These are phyloP conservation scores for Hemicentrotus pulcherrimus DNA, from an alignment of 35 echinoderm and acorn worm genomes.

Conservation along the genomic window DNA sequence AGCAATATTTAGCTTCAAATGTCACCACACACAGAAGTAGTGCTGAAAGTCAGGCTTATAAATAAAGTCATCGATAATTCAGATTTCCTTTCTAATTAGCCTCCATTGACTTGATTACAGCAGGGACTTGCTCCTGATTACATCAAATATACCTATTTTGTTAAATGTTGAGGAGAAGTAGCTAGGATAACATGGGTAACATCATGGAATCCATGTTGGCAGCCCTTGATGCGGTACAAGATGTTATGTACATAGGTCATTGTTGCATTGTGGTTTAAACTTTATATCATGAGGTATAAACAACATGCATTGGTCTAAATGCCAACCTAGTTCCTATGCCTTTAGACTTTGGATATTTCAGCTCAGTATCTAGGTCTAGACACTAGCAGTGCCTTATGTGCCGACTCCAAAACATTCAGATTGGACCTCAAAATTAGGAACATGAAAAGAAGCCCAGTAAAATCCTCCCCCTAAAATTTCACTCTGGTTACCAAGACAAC, in stretches of 20 bases:
- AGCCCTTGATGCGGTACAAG: not conserved
- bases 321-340: too few species aligned
- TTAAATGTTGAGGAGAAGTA: not conserved
- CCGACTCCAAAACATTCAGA: too few species aligned
- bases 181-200: not conserved
- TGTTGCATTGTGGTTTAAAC: not conserved
- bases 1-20: conserved; percentile 19
- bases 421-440: too few species aligned
- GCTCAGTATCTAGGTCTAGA: too few species aligned
- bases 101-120: not conserved
- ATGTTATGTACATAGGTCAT: not conserved
- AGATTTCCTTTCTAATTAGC: not conserved
- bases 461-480: too few species aligned
- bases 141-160: not conserved
- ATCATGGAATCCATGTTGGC: not conserved
- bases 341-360: too few species aligned
- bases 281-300: too few species aligned
- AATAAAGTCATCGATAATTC: not conserved
- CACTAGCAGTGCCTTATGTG: too few species aligned
- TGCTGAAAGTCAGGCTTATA: conserved; percentile 2
- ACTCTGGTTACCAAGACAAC: too few species aligned
- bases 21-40: not conserved
- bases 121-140: too few species aligned
- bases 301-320: too few species aligned
- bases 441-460: too few species aligned